Percentiles rank a stretch among this genome's conserved stretches.
Evolutionary conservation across 1,140 invertebrate species (phyloP).

Genomic region (Trichomalopsis sarcophagae): DNA sequence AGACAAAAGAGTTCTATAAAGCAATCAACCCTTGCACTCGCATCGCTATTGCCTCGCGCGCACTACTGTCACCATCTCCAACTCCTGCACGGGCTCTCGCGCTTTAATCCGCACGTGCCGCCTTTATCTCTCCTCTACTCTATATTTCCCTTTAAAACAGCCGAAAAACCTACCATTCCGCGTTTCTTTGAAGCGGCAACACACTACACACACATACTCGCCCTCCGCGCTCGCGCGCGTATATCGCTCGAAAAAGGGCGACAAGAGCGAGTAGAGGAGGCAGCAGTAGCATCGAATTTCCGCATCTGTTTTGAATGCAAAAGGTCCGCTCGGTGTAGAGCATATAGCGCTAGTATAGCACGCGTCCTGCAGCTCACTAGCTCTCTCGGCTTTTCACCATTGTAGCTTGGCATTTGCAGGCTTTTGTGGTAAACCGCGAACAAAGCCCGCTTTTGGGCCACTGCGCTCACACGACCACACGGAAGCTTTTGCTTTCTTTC

Average conservation of each 20-base stretch:
- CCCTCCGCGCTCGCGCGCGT: background rate
- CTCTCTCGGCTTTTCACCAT: slow-evolving; percentile 53
- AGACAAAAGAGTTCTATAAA: slow-evolving; percentile 11
- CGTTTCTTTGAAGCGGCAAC: background rate
- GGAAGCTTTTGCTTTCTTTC: background rate
- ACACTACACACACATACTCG: background rate
- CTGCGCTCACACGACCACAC: background rate
- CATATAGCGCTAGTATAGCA: background rate
- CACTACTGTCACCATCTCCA: background rate
- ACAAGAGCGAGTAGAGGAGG: slow-evolving; percentile 4
- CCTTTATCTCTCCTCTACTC: background rate
- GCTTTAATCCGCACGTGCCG: slow-evolving; percentile 18
- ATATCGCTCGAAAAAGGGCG: background rate
- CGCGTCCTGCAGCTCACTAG: slow-evolving; percentile 51
- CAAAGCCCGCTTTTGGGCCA: slow-evolving; percentile 56
- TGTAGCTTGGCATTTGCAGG: slow-evolving; percentile 69
- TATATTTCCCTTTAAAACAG: slow-evolving; percentile 42
- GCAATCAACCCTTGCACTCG: background rate
- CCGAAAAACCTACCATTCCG: slow-evolving; percentile 20
- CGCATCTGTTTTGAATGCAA: slow-evolving; percentile 67
- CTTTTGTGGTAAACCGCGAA: slow-evolving; percentile 71
- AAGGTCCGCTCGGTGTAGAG: slow-evolving; percentile 32
- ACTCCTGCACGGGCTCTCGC: background rate
- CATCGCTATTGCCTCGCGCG: too few relatives aligned
- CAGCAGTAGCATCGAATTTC: slow-evolving; percentile 64